Evolutionary conservation across 2,797 vertebrate genomes (phyloP).

Genomic region (Pachyuromys duprasi): DNA sequence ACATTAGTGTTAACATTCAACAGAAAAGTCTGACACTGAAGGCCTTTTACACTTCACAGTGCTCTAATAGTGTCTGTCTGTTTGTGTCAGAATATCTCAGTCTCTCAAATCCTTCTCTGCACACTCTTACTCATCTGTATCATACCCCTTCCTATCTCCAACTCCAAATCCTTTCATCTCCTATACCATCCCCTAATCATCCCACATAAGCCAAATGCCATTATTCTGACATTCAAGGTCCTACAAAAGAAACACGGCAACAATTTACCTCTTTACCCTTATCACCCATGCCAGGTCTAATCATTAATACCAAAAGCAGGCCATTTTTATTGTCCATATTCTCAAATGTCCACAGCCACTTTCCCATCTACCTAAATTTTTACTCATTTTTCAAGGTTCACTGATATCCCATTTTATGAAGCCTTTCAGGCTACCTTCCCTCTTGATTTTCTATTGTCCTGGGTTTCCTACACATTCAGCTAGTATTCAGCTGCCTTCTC

Average conservation of each 20-base stretch:
- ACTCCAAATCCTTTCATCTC: neutral
- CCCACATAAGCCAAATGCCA: neutral
- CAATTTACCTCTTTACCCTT: neutral
- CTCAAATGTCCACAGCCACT: neutral
- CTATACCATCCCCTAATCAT: neutral
- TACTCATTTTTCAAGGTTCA: conserved; percentile 58
- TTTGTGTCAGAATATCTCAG: conserved; percentile 22
- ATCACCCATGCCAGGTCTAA: neutral
- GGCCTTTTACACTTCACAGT: neutral
- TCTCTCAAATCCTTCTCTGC: neutral
- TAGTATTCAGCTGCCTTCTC: conserved; percentile 60
- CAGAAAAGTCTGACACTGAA: neutral
- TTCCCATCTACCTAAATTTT: conserved; percentile 41
- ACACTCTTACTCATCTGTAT: neutral
- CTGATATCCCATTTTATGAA: conserved; percentile 45
- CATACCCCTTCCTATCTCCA: neutral
- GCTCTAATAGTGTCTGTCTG: neutral
- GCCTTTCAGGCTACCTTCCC: conserved; percentile 4
- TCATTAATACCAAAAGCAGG: neutral
- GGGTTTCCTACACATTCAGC: conserved; percentile 41
- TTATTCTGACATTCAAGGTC: neutral
- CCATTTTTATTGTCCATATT: neutral
- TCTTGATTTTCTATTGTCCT: conserved; percentile 61
- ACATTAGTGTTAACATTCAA: neutral
- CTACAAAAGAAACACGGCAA: neutral